Evolutionary conservation across 2,888 invertebrate species (phyloP).

Genomic region (Zele albiditarsus): DNA sequence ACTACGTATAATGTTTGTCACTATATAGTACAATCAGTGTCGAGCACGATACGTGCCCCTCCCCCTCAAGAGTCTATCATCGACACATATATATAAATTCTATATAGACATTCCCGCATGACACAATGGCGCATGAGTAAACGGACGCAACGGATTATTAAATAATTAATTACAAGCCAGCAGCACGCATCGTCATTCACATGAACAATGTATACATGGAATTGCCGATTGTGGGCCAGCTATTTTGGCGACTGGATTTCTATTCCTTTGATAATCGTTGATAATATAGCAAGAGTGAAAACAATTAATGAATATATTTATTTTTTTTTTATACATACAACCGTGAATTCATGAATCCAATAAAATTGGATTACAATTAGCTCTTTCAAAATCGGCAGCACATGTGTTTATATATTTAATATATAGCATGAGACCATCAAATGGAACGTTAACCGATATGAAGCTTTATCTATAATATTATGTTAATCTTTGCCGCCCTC

Average conservation of each 20-base stretch:
- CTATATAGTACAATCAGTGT: background rate
- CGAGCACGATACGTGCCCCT: background rate
- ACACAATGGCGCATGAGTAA: background rate
- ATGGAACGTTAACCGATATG: background rate
- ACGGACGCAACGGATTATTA: constrained; percentile 20
- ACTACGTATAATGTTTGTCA: background rate
- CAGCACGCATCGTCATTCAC: background rate
- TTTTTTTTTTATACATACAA: too few species aligned
- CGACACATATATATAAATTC: constrained; percentile 4
- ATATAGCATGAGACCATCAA: background rate
- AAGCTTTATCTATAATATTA: background rate
- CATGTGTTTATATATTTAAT: background rate
- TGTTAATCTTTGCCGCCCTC: background rate
- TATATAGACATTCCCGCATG: background rate
- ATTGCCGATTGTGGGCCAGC: too few species aligned
- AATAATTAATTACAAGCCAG: constrained; percentile 13
- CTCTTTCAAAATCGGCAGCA: too few species aligned
- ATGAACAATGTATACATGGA: background rate
- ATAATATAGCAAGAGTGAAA: too few species aligned
- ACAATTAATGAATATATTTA: too few species aligned
- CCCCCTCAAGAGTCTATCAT: constrained; percentile 13
- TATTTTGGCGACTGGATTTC: too few species aligned
- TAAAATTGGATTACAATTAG: too few species aligned
- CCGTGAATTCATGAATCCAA: too few species aligned
- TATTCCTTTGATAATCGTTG: too few species aligned